Evolutionary conservation across 2,113 vertebrate genomes (phyloP), one percentile per base, ranked within the genome.

Genomic region (Notothenia coriiceps): DNA sequence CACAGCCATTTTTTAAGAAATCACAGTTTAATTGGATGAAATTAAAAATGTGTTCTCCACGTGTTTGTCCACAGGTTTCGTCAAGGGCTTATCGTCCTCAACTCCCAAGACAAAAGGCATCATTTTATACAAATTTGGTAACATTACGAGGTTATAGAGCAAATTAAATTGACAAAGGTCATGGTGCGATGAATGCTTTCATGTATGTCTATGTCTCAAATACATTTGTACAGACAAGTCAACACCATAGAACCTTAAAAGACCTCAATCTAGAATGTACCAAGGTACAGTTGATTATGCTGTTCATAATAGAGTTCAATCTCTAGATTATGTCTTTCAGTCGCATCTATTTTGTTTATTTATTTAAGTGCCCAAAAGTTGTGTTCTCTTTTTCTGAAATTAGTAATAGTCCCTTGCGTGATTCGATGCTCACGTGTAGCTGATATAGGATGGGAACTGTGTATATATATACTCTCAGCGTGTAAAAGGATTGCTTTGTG

Each of bases 361-460:
- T 93, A 93, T 92, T 91, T 12, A 90, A 89, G 87, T 90, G 84
- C 85, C 86, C 89, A 88, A 86, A 84, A 70, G 55, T 83, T 4
- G 25, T 86, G 5, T 79, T 46, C 1, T 57, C 6, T 56, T 64
- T 79, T 70, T 51, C 29, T 54, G 40, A 35, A 17, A 33, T 29
- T 84, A 71, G 44, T 13, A 4, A 18, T 62, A 50, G 70, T 49
- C 46, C 59, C 59, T 69, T 20, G 50, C 47, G 18, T 49, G 74
- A 29, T 35, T 74, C 10, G 52, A 20, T 55, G 7, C 15, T 61
- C 63, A 62, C 4, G 66, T 78, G 47, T 72, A 69, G 59, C 20
- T 49, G 79, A 72, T 74, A 11, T 52, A n/a, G 47, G 43, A 72
- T 70, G 57, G 54, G 52, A 74, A 60, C 44, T 83, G 65, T 83